phyloP scores from a whole-genome alignment of 1,140 invertebrate genomes.

The Drosophila bocqueti region DNA sequence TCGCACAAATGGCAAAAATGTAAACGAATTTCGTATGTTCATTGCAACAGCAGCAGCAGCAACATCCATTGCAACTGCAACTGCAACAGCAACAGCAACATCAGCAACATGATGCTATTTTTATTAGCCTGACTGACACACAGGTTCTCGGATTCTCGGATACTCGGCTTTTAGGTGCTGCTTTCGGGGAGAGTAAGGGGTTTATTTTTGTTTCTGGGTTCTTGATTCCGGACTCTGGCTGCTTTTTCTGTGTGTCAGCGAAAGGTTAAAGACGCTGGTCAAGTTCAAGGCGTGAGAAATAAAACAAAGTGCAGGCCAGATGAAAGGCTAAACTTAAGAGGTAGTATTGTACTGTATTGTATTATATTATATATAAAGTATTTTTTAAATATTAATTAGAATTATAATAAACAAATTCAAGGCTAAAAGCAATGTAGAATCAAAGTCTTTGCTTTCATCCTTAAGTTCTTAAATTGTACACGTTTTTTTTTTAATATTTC shows the following conservation, averaged over 20 bases:
- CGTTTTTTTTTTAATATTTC: neutral
- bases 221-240: neutral
- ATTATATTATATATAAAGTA: neutral
- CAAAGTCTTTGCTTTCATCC: too few relatives aligned
- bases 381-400: neutral
- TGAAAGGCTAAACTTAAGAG: too few relatives aligned
- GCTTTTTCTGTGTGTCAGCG: conserved; percentile 29
- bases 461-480: neutral
- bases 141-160: conserved; percentile 6
- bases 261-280: conserved; percentile 46
- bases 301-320: conserved; percentile 19
- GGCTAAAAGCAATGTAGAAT: neutral
- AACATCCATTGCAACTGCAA: conserved; percentile 13
- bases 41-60: conserved; percentile 28
- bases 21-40: conserved; percentile 78
- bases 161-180: neutral
- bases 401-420: neutral
- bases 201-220: conserved; percentile 2
- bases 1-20: conserved; percentile 76
- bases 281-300: conserved; percentile 57
- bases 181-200: neutral
- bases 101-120: conserved; percentile 73
- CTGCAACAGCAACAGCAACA: conserved; percentile 5
- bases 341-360: too few relatives aligned
- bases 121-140: conserved; percentile 63